Evolutionary conservation across 1,140 invertebrate species (phyloP), one percentile per base, ranked within the genome.

Genomic region (Alviniconcha marisindica): DNA sequence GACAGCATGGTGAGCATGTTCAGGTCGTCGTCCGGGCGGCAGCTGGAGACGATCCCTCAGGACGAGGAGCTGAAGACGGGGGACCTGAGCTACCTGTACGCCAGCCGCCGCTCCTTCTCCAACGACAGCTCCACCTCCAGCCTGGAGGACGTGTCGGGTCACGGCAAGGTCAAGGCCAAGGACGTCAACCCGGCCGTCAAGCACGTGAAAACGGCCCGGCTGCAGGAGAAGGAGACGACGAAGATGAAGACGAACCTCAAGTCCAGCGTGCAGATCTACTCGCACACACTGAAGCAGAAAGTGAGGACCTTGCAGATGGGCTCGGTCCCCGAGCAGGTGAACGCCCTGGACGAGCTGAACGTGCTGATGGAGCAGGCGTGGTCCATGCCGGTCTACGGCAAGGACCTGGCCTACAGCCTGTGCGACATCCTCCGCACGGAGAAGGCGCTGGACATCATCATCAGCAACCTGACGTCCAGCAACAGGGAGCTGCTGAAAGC

Each of bases 311-410:
- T 88, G 24, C 87, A 88, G 79, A 86, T 88, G 80, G 87, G 87
- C 24, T 86, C 85, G 54, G 78, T 86, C 10, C 85, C 87, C 0
- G 87, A 88, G 69, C 87, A 88, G 73, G 56, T 88, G 24, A 83
- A 83, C 51, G 82, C 85, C 63, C 81, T 90, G 31, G 83, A 86
- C 21, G 85, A 88, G 56, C 86, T 91, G 48, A 87, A 89, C 38
- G 79, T 91, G 15, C 91, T 95, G 51, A 93, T 95, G 81, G 91
- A 92, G 81, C 93, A 94, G 77, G 98, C 98, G 4, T 99, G 98
- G 98, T 96, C 97, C 1, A 97, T 99, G 18, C 98, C 98, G 0
- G 97, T 97, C 0, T 96, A 97, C 91, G 98, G 98, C 1, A 97
- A 98, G 90, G 82, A 83, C 66, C 77, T 83, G 38, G 82, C 82